Evolutionary conservation across 2,888 invertebrate genomes (phyloP), one percentile per base, ranked within the genome.

Genomic region (Sussaba pulchella): DNA sequence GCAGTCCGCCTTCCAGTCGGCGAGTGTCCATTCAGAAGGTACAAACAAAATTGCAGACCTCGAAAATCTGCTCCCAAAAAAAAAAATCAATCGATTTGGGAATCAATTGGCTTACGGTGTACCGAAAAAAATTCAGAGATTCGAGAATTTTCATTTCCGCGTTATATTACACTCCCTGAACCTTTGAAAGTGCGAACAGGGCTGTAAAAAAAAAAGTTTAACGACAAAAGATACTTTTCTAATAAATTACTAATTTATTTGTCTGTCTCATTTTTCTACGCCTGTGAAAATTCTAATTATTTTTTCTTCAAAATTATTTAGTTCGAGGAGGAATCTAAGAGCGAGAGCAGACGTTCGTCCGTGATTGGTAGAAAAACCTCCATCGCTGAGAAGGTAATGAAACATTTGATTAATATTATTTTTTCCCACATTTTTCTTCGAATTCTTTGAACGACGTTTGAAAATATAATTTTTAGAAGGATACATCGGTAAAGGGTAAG

Each of bases 301-400:
- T 54, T 19, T 31, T 39, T 24, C 41, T 66, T 50, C 59, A 21
- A 39, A 36, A 66, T 24, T 19, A 12, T 70, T 72, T 81, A 91
- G 91, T 85, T 88, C 66, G 92, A 93, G 83, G 93, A 93, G 86
- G 93, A 93, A 88, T 87, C 89, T 47, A 93, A 88, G 83, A 89
- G 92, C 69, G 93, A 94, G 85, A 93, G 93, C 83, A 92, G 92
- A 83, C 91, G 93, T 63, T 93, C 93, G 21, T 93, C 93, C 31
- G 85, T 93, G 41, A 86, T 91, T 39, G 93, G 93, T 64, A 93
- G 93, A 80, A 88, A 87, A 74, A 86, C 89, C 71, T 70, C 86
- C 36, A 84, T 87, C 8, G 85, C 85, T 1, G 88, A 86, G 66
- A 91, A 91, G 89, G 89, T 89, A 85, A 86, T 78, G 5, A 14